A percentile compares a stretch with the other conserved stretches of the same genome.
Conservation (phyloP, 30 jellyfish, hydroid and myxozoan species). For the Cassiopea xamachana region DNA sequence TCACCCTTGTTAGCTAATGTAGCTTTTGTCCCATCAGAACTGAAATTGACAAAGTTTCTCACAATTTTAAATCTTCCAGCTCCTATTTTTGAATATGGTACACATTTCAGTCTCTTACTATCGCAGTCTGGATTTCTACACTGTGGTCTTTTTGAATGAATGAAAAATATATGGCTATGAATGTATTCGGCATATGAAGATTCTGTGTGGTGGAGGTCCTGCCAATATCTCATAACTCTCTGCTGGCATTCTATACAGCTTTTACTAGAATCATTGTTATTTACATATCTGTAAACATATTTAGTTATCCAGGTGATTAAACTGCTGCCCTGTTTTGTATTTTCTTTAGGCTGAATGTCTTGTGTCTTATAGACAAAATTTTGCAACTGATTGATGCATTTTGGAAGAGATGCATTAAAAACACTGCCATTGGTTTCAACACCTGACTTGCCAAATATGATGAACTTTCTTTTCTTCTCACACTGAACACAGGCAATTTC, state of each 20-base stretch:
- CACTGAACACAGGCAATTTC: constrained; percentile 23
- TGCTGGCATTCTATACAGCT: neutral
- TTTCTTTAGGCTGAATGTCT: neutral
- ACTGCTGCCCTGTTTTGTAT: neutral
- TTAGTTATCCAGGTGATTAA: neutral
- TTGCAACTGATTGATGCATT: constrained; percentile 3
- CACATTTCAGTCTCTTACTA: neutral
- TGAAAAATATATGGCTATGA: neutral
- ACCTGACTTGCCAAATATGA: neutral
- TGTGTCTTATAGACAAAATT: neutral
- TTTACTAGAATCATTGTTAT: neutral
- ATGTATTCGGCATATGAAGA: neutral
- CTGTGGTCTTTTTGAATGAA: neutral
- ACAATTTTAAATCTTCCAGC: too few species aligned
- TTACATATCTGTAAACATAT: neutral
- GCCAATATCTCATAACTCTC: neutral
- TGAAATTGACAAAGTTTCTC: too few species aligned
- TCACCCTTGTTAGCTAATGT: neutral
- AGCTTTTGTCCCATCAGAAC: too few species aligned
- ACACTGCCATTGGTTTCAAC: too few species aligned
- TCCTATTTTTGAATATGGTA: neutral
- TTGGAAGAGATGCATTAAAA: neutral
- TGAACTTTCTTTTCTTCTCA: constrained; percentile 9
- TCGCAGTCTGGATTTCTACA: constrained; percentile 4
- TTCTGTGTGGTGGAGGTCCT: neutral